phyloP scores from a whole-genome alignment of 2,797 vertebrate genomes.

The Onychomys torridus region DNA sequence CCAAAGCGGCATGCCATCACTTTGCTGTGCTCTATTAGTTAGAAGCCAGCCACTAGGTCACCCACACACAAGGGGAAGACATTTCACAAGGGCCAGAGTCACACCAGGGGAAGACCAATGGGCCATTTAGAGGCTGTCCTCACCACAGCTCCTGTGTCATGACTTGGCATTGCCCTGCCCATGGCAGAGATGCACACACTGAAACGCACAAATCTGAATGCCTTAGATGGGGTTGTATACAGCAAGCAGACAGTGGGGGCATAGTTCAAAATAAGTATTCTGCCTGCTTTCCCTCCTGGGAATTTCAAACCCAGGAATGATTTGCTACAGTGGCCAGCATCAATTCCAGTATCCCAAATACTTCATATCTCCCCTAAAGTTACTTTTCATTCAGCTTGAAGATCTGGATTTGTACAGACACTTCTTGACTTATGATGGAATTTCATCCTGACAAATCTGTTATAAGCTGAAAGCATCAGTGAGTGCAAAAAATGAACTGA shows the following conservation, averaged over 20 bases:
- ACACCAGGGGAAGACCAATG: not conserved
- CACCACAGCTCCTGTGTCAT: not conserved
- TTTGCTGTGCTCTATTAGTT: not conserved
- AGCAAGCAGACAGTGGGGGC: not conserved
- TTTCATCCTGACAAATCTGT: not conserved
- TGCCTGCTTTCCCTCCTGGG: not conserved
- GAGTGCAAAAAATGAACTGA: not conserved
- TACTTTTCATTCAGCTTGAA: not conserved
- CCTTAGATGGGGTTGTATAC: not conserved
- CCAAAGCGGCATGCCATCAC: not conserved
- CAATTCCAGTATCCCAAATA: not conserved
- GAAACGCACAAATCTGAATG: accelerated
- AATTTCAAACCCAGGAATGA: not conserved
- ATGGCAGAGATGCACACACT: no score
- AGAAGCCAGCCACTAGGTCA: not conserved
- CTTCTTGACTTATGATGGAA: not conserved
- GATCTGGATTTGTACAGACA: not conserved
- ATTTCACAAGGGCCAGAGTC: no score
- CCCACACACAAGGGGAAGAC: not conserved
- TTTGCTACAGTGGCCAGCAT: not conserved
- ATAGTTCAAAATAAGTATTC: not conserved
- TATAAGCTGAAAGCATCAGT: not conserved
- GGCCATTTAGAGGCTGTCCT: not conserved
- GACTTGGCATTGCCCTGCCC: not conserved
- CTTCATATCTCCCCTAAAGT: not conserved